Conservation (phyloP, 2,888 invertebrate species). For the Loripinus fragilis region DNA sequence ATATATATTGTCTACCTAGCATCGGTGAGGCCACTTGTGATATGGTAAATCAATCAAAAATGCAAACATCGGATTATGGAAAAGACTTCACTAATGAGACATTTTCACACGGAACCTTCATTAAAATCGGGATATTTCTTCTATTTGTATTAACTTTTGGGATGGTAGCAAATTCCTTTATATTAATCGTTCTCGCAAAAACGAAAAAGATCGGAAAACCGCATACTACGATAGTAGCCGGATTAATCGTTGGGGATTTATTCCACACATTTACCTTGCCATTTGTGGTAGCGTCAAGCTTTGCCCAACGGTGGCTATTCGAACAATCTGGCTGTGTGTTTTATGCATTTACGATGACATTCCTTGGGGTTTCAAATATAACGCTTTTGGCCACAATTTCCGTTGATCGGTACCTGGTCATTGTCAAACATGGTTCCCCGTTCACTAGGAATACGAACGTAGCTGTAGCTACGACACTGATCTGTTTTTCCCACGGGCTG, state of each 20-base stretch:
- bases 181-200: conserved; percentile 29
- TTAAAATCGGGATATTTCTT: conserved; percentile 30
- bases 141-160: conserved; percentile 31
- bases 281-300: conserved; percentile 32
- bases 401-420: conserved; percentile 40
- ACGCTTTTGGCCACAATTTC: conserved; percentile 40
- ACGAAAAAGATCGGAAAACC: too few species aligned
- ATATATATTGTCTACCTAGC: too few species aligned
- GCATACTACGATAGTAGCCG: too few species aligned
- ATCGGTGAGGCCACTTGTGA: too few species aligned
- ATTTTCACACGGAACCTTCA: background rate
- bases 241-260: too few species aligned
- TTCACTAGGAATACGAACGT: conserved; percentile 22
- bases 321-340: conserved; percentile 34
- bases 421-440: conserved; percentile 26
- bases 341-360: conserved; percentile 41
- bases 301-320: conserved; percentile 35
- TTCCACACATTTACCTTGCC: too few species aligned
- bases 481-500: conserved; percentile 30
- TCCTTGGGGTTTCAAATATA: conserved; percentile 42
- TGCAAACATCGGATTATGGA: too few species aligned
- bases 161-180: conserved; percentile 31
- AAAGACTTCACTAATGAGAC: too few species aligned
- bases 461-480: conserved; percentile 12
- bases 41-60: too few species aligned